Evolutionary conservation across 1,140 invertebrate species (phyloP).

Genomic region (Hermetia illucens): DNA sequence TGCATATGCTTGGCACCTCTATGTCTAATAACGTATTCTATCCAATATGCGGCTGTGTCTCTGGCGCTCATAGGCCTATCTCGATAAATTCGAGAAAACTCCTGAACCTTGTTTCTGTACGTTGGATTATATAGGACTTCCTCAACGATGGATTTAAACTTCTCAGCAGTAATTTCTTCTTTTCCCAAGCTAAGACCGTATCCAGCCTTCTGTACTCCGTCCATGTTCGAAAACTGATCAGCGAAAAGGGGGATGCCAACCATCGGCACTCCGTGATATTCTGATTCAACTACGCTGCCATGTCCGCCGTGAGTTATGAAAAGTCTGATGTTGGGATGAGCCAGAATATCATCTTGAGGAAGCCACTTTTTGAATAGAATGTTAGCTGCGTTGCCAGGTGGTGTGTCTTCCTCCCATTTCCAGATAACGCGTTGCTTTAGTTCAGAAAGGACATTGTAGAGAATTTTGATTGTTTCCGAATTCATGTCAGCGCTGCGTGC

Average conservation of each 20-base stretch:
- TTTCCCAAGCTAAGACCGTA: conserved; percentile 31
- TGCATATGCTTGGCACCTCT: conserved; percentile 32
- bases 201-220: conserved; percentile 30
- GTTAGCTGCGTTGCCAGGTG: too few relatives aligned
- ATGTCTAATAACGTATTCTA: conserved; percentile 30
- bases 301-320: too few relatives aligned
- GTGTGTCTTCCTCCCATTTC: too few relatives aligned
- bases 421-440: too few relatives aligned
- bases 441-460: too few relatives aligned
- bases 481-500: conserved; percentile 30
- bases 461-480: conserved; percentile 19
- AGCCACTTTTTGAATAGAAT: too few relatives aligned
- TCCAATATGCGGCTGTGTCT: conserved; percentile 22
- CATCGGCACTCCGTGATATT: conserved; percentile 46
- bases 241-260: conserved; percentile 51
- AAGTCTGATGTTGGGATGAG: too few relatives aligned
- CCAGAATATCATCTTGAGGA: too few relatives aligned
- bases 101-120: conserved; percentile 14
- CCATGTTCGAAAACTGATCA: conserved; percentile 43
- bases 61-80: conserved; percentile 21
- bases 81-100: conserved; percentile 20
- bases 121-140: conserved; percentile 18
- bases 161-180: conserved; percentile 22
- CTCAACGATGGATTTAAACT: conserved; percentile 14
- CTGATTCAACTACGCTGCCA: too few relatives aligned